Percentiles rank a stretch among this genome's conserved stretches.
Conservation (phyloP, 2,797 vertebrate genomes). For the Acipenser transmontanus region DNA sequence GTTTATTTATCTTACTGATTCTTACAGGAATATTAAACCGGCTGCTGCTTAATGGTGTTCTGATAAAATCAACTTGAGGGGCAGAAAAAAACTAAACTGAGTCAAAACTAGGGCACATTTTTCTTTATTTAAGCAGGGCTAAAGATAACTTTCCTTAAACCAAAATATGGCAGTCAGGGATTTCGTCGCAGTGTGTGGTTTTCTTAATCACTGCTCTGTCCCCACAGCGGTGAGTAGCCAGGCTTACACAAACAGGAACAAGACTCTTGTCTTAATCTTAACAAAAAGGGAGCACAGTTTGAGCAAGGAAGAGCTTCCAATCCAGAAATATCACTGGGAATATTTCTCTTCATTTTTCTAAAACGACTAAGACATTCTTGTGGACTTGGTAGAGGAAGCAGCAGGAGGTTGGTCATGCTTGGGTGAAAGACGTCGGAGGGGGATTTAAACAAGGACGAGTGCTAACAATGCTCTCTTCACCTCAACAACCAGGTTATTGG, state of each 20-base stretch:
- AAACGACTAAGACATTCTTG: conserved; percentile 9
- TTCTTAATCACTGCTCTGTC: conserved; percentile 41
- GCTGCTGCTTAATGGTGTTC: conserved; percentile 47
- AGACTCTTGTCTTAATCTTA: conserved; percentile 15
- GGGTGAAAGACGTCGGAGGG: background rate
- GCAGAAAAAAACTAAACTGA: conserved; percentile 28
- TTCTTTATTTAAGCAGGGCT: conserved; percentile 45
- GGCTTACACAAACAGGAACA: conserved; percentile 27
- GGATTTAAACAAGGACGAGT: background rate
- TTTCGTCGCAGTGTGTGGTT: conserved; percentile 44
- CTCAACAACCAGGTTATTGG: background rate
- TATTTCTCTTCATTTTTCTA: conserved; percentile 5
- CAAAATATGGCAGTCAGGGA: conserved; percentile 40
- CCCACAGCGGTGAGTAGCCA: conserved; percentile 31
- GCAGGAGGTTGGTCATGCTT: background rate
- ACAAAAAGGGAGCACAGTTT: conserved; percentile 4
- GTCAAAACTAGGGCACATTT: conserved; percentile 37
- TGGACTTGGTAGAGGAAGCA: background rate
- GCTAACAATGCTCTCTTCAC: background rate
- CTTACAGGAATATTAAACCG: conserved; percentile 52
- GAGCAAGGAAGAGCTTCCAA: background rate
- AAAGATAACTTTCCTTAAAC: conserved; percentile 44
- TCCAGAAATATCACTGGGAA: conserved; percentile 1
- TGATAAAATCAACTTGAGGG: conserved; percentile 50
- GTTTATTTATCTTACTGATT: conserved; percentile 45